Evolutionary conservation across 2,113 vertebrate genomes (phyloP).

Genomic region (Desmodus rotundus): DNA sequence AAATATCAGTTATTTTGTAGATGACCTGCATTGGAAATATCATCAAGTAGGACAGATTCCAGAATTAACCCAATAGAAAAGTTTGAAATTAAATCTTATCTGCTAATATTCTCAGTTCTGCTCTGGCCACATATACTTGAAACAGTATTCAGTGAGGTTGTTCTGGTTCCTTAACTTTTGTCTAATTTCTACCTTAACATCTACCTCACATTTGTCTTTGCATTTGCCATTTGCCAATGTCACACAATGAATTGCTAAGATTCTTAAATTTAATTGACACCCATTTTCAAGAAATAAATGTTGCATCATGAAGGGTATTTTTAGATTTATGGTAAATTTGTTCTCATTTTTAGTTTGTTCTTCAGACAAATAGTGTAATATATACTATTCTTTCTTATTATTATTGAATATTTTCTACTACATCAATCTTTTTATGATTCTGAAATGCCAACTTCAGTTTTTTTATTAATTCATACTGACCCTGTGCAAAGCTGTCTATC

Average conservation of each 20-base stretch:
- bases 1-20: background rate
- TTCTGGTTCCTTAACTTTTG: conserved; percentile 65
- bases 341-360: conserved; percentile 75
- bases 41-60: background rate
- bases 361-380: conserved; percentile 64
- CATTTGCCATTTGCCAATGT: conserved; percentile 64
- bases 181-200: conserved; percentile 69
- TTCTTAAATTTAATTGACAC: conserved; percentile 68
- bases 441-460: conserved; percentile 73
- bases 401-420: conserved; percentile 66
- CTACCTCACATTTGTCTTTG: conserved; percentile 67
- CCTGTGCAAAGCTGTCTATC: conserved; percentile 77
- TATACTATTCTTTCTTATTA: conserved; percentile 56
- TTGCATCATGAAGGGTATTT: conserved; percentile 68
- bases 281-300: conserved; percentile 68
- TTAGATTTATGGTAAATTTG: conserved; percentile 72
- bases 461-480: conserved; percentile 81
- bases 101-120: background rate
- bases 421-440: conserved; percentile 74
- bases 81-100: background rate
- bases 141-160: background rate
- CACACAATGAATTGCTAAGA: conserved; percentile 9
- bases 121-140: background rate
- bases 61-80: background rate
- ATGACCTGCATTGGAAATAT: background rate